Evolutionary conservation across 2,113 vertebrate genomes (phyloP).

Genomic region (Brachypteracias leptosomus): DNA sequence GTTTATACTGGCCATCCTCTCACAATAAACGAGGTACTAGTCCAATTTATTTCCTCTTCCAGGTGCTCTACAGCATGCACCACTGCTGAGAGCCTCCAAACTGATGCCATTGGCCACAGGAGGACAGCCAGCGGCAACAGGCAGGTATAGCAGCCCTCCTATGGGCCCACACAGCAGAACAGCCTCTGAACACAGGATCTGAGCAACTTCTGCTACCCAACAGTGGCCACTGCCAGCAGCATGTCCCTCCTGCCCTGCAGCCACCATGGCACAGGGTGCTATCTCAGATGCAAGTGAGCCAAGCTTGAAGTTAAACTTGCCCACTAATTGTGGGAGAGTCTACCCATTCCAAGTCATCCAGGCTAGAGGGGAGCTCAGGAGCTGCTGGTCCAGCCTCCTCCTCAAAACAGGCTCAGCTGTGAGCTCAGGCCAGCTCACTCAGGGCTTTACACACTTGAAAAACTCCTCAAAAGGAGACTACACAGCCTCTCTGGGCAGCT

Average conservation of each 20-base stretch:
- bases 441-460: neutral
- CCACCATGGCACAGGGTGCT: accelerated
- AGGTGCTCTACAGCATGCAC: neutral
- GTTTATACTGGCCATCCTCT: neutral
- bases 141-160: neutral
- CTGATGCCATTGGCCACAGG: accelerated
- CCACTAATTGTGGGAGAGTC: neutral
- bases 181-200: neutral
- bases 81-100: neutral
- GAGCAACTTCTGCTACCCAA: neutral
- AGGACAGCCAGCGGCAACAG: neutral
- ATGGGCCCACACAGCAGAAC: accelerated
- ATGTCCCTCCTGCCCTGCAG: neutral
- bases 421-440: neutral
- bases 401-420: neutral
- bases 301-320: neutral
- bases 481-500: neutral
- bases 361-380: neutral
- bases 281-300: neutral
- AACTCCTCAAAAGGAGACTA: neutral
- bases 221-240: neutral
- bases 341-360: neutral
- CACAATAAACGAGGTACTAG: neutral
- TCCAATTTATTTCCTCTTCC: neutral
- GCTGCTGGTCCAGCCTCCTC: neutral